phyloP scores from a whole-genome alignment of 2,113 vertebrate genomes.

The Clupea harengus region DNA sequence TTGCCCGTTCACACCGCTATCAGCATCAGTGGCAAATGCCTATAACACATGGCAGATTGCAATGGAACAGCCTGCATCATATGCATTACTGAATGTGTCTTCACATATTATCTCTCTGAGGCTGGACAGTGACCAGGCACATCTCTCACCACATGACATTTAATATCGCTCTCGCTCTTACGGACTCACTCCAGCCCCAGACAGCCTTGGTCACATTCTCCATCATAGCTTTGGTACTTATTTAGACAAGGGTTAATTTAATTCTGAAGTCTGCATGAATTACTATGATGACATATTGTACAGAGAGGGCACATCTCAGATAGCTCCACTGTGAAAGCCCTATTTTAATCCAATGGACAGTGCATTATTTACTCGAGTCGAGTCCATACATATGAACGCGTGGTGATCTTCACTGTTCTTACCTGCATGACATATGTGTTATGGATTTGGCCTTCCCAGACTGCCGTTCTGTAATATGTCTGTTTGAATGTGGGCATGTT shows the following conservation, averaged over 20 bases:
- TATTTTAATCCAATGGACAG: background rate
- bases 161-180: background rate
- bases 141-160: background rate
- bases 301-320: too few species aligned
- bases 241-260: background rate
- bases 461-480: constrained; percentile 71
- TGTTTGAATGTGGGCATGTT: constrained; percentile 80
- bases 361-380: background rate
- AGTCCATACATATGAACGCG: background rate
- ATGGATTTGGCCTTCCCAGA: constrained; percentile 79
- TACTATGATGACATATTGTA: too few species aligned
- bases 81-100: background rate
- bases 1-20: constrained; percentile 80
- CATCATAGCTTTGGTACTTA: background rate
- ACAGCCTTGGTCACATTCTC: background rate
- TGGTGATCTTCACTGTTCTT: constrained; percentile 22
- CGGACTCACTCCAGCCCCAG: background rate
- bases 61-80: background rate
- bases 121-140: background rate
- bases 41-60: constrained; percentile 47
- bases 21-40: constrained; percentile 84
- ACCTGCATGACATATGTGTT: constrained; percentile 82
- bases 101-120: background rate
- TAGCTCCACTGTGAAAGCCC: too few species aligned
- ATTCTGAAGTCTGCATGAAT: too few species aligned